These are phyloP conservation scores for Carposina sasakii DNA, from an alignment of 1,140 invertebrate species.

Conservation along the genomic window DNA sequence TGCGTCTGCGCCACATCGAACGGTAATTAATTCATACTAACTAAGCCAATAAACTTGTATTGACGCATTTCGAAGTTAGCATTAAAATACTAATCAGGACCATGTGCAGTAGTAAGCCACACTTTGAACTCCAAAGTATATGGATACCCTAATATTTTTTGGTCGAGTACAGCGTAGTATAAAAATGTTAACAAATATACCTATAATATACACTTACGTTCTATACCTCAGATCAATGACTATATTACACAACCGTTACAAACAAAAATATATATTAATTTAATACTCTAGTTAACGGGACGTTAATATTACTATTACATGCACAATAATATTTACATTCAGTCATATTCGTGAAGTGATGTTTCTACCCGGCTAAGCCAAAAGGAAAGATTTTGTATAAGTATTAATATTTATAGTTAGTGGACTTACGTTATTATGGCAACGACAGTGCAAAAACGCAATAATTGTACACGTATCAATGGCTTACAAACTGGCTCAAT, in stretches of 20 bases:
- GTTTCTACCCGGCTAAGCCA: background rate
- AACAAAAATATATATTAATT: constrained; percentile 23
- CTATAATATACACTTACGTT: constrained; percentile 12
- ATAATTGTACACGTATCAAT: constrained; percentile 38
- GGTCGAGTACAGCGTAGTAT: constrained; percentile 5
- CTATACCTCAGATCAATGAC: constrained; percentile 28
- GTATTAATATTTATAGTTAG: constrained; percentile 14
- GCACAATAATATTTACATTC: constrained; percentile 43
- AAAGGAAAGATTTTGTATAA: constrained; percentile 9
- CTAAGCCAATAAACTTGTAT: no score
- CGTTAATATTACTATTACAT: constrained; percentile 23
- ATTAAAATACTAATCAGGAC: no score
- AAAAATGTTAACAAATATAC: constrained; percentile 14
- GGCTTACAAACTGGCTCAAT: no score
- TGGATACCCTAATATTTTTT: constrained; percentile 26
- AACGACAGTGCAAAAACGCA: constrained; percentile 32
- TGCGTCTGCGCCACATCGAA: no score
- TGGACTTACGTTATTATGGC: constrained; percentile 48
- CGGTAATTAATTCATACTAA: no score
- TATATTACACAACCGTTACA: constrained; percentile 30
- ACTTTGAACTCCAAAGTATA: constrained; percentile 37
- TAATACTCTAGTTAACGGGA: constrained; percentile 26
- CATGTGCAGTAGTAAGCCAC: constrained; percentile 35
- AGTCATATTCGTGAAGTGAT: constrained; percentile 24
- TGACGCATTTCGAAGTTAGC: no score